These are phyloP conservation scores for Clarias gariepinus DNA, from an alignment of 2,113 vertebrate genomes.

Conservation along the genomic window DNA sequence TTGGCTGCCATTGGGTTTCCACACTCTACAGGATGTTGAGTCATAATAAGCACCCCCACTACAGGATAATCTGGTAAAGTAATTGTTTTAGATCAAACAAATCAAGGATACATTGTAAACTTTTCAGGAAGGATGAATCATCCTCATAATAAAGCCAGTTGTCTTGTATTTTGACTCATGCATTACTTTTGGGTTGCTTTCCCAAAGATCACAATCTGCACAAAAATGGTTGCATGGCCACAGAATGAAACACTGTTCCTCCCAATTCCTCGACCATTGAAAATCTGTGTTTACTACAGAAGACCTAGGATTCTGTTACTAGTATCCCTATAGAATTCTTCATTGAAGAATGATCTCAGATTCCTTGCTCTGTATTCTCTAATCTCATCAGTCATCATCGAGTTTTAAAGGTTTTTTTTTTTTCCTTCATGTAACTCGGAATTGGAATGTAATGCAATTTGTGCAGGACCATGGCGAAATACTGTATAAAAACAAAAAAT, in stretches of 20 bases:
- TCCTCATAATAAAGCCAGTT: neutral
- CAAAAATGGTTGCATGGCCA: neutral
- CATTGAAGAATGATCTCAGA: too few species aligned
- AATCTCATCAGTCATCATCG: too few species aligned
- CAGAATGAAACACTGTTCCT: neutral
- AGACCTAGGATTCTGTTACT: too few species aligned
- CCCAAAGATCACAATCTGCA: neutral
- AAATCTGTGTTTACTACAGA: too few species aligned
- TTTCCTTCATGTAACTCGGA: too few species aligned
- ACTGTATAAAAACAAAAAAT: too few species aligned
- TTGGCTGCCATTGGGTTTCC: neutral
- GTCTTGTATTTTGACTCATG: neutral
- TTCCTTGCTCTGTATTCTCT: too few species aligned
- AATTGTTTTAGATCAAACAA: neutral
- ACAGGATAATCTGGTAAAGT: neutral
- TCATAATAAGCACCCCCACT: neutral
- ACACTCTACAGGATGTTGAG: constrained; percentile 4
- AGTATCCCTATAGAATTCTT: too few species aligned
- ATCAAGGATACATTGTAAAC: neutral
- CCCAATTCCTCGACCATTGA: neutral
- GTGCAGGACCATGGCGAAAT: too few species aligned
- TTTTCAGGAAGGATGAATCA: neutral
- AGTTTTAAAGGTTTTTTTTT: too few species aligned
- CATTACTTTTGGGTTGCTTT: neutral
- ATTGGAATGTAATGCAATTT: too few species aligned